Percentiles rank a stretch among this genome's conserved stretches.
phyloP scores from a whole-genome alignment of 2,797 vertebrate species.

The Alca torda region DNA sequence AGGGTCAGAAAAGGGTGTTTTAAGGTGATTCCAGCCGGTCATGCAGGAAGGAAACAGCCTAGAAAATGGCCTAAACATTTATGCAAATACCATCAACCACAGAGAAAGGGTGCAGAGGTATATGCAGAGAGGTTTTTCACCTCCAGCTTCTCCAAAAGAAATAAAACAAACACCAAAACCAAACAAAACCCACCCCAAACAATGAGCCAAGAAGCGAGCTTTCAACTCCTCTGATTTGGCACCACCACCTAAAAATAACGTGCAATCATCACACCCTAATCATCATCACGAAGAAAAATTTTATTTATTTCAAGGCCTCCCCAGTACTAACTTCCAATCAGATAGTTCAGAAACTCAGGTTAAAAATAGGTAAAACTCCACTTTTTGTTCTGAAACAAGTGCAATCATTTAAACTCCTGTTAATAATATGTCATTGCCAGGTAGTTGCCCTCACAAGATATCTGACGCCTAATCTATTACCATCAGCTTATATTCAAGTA shows the following conservation, averaged over 20 bases:
- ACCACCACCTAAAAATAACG: not conserved
- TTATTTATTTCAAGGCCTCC: not conserved
- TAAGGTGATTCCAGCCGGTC: not conserved
- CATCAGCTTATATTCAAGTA: slow-evolving; percentile 2
- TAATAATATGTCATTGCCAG: not conserved
- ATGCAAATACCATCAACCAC: not conserved
- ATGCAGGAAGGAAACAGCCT: not conserved
- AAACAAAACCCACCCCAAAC: not conserved
- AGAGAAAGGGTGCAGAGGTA: not conserved
- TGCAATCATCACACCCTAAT: not conserved
- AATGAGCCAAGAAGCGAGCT: not conserved
- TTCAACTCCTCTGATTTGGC: not conserved
- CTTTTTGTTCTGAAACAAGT: not conserved
- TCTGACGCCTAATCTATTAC: not conserved
- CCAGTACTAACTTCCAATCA: not conserved
- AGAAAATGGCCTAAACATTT: not conserved
- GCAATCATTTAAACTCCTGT: not conserved
- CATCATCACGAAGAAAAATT: not conserved
- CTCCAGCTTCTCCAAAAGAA: not conserved
- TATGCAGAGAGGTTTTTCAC: not conserved
- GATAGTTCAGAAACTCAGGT: not conserved
- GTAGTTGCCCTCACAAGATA: not conserved
- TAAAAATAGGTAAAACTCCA: not conserved
- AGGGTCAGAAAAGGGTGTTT: not conserved
- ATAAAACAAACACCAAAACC: not conserved